phyloP scores from a whole-genome alignment of 2,888 invertebrate genomes.

The Barypeithes pellucidus region DNA sequence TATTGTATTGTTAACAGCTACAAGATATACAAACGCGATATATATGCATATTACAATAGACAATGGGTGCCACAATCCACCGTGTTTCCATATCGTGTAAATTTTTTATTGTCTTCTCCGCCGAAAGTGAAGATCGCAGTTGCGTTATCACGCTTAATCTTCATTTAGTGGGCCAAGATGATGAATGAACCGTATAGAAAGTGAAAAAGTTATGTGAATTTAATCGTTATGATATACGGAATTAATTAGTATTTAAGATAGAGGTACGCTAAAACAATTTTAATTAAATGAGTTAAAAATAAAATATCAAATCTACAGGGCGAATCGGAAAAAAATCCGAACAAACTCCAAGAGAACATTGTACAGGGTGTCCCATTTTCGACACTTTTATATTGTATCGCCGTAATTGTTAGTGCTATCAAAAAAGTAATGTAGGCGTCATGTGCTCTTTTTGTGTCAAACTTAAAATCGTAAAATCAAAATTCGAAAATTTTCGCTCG shows the following conservation, averaged over 20 bases:
- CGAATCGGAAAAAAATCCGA: too few relatives aligned
- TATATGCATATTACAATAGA: constrained; percentile 35
- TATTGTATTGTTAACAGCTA: constrained; percentile 34
- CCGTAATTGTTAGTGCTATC: too few relatives aligned
- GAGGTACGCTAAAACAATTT: background rate
- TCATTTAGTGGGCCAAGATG: constrained; percentile 33
- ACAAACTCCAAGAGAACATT: too few relatives aligned
- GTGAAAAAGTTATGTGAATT: constrained; percentile 36
- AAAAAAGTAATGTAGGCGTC: too few relatives aligned
- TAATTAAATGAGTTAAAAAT: too few relatives aligned
- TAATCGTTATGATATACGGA: background rate
- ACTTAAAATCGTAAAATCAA: too few relatives aligned
- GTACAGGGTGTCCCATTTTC: too few relatives aligned
- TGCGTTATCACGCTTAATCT: constrained; percentile 38
- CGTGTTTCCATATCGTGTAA: constrained; percentile 21
- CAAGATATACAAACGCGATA: constrained; percentile 26
- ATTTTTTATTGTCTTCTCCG: constrained; percentile 23
- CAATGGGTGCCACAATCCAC: constrained; percentile 31
- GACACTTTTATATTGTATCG: too few relatives aligned
- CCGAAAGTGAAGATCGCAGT: constrained; percentile 37
- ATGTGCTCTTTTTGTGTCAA: too few relatives aligned
- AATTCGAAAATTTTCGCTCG: too few relatives aligned
- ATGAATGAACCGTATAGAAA: constrained; percentile 42
- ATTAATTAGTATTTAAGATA: constrained; percentile 4
- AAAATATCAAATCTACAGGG: too few relatives aligned